phyloP scores from a whole-genome alignment of 2,113 vertebrate genomes.

The Oxyruncus cristatus region DNA sequence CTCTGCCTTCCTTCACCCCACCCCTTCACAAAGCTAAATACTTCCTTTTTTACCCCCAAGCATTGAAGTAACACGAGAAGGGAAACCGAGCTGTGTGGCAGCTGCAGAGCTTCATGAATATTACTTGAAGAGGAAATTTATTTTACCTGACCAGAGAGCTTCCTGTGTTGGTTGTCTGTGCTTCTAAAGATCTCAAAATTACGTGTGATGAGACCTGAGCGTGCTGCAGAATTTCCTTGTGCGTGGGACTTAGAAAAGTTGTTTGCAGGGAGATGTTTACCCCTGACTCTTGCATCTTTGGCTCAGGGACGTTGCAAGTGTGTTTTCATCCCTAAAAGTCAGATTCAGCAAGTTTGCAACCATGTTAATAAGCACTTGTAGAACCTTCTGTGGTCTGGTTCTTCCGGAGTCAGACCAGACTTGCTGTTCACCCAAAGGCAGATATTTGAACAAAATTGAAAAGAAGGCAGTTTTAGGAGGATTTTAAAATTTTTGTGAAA shows the following conservation, averaged over 20 bases:
- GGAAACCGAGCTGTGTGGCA: constrained; percentile 1
- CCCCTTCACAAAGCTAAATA: background rate
- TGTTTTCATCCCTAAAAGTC: background rate
- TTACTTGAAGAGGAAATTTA: constrained; percentile 74
- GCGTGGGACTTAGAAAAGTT: background rate
- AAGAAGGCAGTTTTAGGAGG: background rate
- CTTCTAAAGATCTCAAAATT: constrained; percentile 33
- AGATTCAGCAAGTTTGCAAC: background rate
- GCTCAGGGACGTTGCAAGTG: background rate
- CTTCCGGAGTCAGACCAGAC: background rate
- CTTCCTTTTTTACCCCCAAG: constrained; percentile 64
- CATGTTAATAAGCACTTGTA: background rate
- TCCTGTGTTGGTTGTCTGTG: constrained; percentile 67
- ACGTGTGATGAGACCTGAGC: background rate
- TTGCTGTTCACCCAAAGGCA: background rate
- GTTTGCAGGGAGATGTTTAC: background rate
- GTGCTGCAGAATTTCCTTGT: constrained; percentile 15
- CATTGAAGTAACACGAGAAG: constrained; percentile 64
- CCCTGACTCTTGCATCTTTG: background rate
- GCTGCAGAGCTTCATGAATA: constrained; percentile 56
- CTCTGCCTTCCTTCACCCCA: background rate
- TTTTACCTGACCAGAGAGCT: constrained; percentile 69
- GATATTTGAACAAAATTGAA: background rate
- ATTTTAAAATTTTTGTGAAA: background rate
- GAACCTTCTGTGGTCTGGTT: background rate